phyloP scores from a whole-genome alignment of 2,888 invertebrate species.

The Labia minor region DNA sequence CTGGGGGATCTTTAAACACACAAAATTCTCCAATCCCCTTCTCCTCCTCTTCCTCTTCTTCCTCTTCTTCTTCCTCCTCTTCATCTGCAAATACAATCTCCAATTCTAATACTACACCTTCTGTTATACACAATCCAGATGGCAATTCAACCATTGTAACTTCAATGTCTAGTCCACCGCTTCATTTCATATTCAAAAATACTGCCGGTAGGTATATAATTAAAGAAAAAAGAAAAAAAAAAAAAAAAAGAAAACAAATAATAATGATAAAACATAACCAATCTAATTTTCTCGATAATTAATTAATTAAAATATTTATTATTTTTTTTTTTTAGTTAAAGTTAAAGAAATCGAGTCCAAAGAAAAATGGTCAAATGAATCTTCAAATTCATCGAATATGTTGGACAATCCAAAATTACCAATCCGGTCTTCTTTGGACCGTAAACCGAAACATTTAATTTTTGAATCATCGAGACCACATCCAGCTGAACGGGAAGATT shows the following conservation, averaged over 20 bases:
- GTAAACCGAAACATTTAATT: constrained; percentile 44
- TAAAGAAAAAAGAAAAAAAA: background rate
- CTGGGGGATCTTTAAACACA: background rate
- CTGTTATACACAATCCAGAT: background rate
- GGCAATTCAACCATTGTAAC: background rate
- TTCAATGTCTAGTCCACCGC: background rate
- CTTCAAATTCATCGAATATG: background rate
- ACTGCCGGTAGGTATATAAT: background rate
- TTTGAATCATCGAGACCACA: constrained; percentile 58
- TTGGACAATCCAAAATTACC: background rate
- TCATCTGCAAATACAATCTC: background rate
- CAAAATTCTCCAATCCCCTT: background rate
- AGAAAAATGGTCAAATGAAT: background rate
- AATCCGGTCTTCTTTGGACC: background rate
- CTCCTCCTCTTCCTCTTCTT: background rate
- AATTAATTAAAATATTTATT: too few species aligned
- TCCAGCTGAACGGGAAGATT: constrained; percentile 63
- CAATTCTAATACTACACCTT: background rate
- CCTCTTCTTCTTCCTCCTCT: background rate
- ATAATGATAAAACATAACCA: background rate
- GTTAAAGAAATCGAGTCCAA: background rate
- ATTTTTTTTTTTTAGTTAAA: background rate
- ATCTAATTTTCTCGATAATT: too few species aligned
- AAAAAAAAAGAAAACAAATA: background rate
- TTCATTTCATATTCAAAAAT: background rate